These are phyloP conservation scores for Drosophila nasuta DNA, from an alignment of 1,140 invertebrate species.

Conservation along the genomic window DNA sequence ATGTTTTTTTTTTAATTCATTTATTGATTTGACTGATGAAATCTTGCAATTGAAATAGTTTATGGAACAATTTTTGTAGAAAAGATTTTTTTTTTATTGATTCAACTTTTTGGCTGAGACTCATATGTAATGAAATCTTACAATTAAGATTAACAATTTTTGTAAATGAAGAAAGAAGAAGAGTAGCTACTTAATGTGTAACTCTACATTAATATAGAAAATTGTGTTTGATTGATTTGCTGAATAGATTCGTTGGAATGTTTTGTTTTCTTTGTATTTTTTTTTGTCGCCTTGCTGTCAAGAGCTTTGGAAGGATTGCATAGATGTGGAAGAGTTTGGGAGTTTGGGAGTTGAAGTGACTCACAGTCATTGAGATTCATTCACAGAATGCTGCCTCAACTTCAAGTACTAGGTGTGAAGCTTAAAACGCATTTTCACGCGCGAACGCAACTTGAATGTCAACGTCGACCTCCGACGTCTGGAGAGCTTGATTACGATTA, in stretches of 20 bases:
- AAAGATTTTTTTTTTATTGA: no score
- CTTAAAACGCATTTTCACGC: slow-evolving; percentile 82
- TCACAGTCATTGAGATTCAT: slow-evolving; percentile 38
- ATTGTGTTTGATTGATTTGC: background rate
- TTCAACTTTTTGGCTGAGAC: no score
- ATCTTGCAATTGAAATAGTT: no score
- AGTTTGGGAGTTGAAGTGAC: background rate
- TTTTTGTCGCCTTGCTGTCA: background rate
- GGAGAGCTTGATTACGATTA: slow-evolving; percentile 28
- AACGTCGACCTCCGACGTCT: slow-evolving; percentile 42
- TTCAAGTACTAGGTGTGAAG: slow-evolving; percentile 74
- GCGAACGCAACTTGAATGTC: slow-evolving; percentile 77
- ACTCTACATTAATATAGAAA: background rate
- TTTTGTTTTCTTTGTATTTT: background rate
- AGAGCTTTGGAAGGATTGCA: background rate
- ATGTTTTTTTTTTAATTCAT: no score
- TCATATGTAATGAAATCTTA: no score
- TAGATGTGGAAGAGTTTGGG: no score
- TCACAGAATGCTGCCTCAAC: slow-evolving; percentile 22
- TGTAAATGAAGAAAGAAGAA: background rate
- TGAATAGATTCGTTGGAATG: background rate
- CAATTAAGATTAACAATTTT: no score
- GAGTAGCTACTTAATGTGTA: no score
- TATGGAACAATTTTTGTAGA: no score
- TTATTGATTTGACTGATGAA: no score